Percentiles rank a stretch among this genome's conserved stretches.
phyloP scores from a whole-genome alignment of 2,888 invertebrate species.

The Hipparchia sbordonii region DNA sequence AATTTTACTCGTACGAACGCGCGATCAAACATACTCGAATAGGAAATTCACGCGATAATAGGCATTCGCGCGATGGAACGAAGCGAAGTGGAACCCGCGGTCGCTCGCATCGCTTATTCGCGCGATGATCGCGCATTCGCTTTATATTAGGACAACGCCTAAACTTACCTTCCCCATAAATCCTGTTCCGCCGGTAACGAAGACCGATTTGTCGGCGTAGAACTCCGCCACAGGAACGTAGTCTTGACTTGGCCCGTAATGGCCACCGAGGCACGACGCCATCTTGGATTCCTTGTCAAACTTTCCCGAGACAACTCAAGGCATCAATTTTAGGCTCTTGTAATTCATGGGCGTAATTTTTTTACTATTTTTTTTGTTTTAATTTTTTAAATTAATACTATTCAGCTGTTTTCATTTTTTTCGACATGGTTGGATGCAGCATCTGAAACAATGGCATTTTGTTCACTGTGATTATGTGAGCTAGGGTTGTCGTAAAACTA shows the following conservation, averaged over 20 bases:
- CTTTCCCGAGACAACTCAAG: slow-evolving; percentile 31
- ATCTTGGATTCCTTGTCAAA: slow-evolving; percentile 52
- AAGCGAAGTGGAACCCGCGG: no score
- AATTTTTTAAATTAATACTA: slow-evolving; percentile 18
- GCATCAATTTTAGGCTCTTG: slow-evolving; percentile 37
- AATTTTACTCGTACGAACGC: no score
- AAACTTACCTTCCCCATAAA: slow-evolving; percentile 88
- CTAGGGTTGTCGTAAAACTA: slow-evolving; percentile 3
- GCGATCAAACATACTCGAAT: no score
- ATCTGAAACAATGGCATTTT: slow-evolving; percentile 53
- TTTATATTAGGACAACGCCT: no score
- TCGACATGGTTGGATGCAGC: slow-evolving; percentile 50
- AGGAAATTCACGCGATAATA: no score
- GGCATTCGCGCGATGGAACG: no score
- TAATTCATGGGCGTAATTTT: slow-evolving; percentile 41
- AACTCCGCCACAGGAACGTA: slow-evolving; percentile 85
- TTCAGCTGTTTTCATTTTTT: slow-evolving; percentile 43
- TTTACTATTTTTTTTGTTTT: slow-evolving; percentile 23
- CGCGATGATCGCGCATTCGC: no score
- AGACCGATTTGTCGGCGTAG: slow-evolving; percentile 87
- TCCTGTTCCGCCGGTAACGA: slow-evolving; percentile 93
- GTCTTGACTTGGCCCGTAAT: slow-evolving; percentile 60
- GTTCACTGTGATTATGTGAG: not conserved
- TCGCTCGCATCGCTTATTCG: no score
- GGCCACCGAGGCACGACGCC: slow-evolving; percentile 72